Percentiles rank a stretch among this genome's conserved stretches.
Evolutionary conservation across 2,797 vertebrate genomes (phyloP).

Genomic region (Chelon labrosus): DNA sequence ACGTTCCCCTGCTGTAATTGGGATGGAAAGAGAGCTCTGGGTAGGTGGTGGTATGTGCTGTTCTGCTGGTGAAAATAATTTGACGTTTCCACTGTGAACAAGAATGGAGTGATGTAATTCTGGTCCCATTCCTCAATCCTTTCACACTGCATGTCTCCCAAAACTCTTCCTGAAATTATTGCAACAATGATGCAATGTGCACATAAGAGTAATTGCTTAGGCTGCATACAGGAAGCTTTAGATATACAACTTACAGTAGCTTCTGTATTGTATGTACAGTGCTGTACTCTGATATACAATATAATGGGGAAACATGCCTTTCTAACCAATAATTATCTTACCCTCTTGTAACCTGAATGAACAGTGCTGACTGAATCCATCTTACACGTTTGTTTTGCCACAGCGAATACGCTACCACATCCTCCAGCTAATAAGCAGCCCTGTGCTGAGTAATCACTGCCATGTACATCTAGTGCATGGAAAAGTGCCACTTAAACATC

Average conservation of each 20-base stretch:
- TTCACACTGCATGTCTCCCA: slow-evolving; percentile 26
- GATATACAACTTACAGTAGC: background rate
- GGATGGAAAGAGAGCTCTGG: slow-evolving; percentile 49
- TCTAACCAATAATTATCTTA: slow-evolving; percentile 1
- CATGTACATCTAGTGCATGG: slow-evolving; percentile 18
- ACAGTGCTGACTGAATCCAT: slow-evolving; percentile 20
- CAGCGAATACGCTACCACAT: slow-evolving; percentile 17
- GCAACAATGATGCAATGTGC: slow-evolving; percentile 43
- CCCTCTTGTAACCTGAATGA: background rate
- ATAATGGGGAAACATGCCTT: background rate
- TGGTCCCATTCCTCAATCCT: slow-evolving; percentile 44
- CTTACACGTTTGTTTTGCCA: slow-evolving; percentile 7
- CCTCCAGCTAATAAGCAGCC: slow-evolving; percentile 32
- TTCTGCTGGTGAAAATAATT: slow-evolving; percentile 56
- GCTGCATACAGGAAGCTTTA: background rate
- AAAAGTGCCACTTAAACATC: slow-evolving; percentile 25
- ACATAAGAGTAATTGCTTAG: slow-evolving; percentile 1
- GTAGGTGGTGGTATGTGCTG: slow-evolving; percentile 35
- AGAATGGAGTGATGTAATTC: slow-evolving; percentile 60
- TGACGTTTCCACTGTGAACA: slow-evolving; percentile 52
- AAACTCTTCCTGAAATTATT: slow-evolving; percentile 42
- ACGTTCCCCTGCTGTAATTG: slow-evolving; percentile 55
- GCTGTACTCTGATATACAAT: no score
- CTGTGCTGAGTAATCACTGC: slow-evolving; percentile 43
- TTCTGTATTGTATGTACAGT: no score